These are phyloP conservation scores for Ferdinandea cuprea DNA, from an alignment of 2,888 invertebrate genomes.

Conservation along the genomic window DNA sequence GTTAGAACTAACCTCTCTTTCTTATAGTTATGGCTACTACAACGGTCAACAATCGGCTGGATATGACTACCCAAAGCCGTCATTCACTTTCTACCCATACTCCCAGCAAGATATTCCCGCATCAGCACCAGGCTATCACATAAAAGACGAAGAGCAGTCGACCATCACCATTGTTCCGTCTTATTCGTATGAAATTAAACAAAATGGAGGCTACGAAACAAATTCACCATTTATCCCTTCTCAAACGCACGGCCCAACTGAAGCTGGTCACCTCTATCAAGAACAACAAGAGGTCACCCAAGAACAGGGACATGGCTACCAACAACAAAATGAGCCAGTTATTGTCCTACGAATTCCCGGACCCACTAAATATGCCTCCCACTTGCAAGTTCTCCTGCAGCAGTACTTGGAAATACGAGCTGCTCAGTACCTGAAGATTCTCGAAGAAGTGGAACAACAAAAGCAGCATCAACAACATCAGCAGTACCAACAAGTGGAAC, in stretches of 20 bases:
- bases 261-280: constrained; percentile 35
- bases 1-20: background rate
- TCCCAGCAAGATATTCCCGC: constrained; percentile 86
- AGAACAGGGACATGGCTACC: constrained; percentile 47
- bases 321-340: constrained; percentile 79
- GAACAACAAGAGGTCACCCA: constrained; percentile 76
- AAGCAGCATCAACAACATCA: constrained; percentile 76
- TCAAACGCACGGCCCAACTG: constrained; percentile 54
- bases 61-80: constrained; percentile 83
- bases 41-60: constrained; percentile 75
- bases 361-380: constrained; percentile 82
- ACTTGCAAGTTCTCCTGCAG: constrained; percentile 81
- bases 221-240: constrained; percentile 53
- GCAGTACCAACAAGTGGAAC: constrained; percentile 31
- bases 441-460: constrained; percentile 80
- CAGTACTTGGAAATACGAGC: constrained; percentile 82
- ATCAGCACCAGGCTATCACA: constrained; percentile 77
- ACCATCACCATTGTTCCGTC: constrained; percentile 86
- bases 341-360: constrained; percentile 82
- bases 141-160: constrained; percentile 77
- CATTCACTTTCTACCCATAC: constrained; percentile 88
- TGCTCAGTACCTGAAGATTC: constrained; percentile 80
- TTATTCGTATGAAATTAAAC: constrained; percentile 83
- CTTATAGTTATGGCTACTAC: constrained; percentile 81
- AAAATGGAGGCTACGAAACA: constrained; percentile 33